These are phyloP conservation scores for Corydoras sp. DNA, from an alignment of 2,113 vertebrate genomes.

Conservation along the genomic window DNA sequence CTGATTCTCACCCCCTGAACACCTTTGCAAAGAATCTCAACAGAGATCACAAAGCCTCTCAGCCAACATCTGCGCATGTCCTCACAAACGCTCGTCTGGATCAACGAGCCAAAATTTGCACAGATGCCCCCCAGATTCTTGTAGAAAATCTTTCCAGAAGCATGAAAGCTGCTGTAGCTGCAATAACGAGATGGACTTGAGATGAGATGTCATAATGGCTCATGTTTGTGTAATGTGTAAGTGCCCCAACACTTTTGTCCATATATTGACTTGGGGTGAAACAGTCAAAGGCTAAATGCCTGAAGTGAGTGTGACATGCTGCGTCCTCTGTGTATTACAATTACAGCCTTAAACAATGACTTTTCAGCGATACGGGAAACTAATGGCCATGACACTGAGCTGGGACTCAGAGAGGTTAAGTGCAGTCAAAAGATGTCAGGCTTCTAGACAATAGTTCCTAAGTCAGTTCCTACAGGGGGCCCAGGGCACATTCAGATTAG, in stretches of 20 bases:
- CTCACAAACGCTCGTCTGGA: too few species aligned
- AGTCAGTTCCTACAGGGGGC: not conserved
- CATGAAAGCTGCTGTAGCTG: too few species aligned
- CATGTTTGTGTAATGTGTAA: too few species aligned
- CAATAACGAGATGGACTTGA: not conserved
- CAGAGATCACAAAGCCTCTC: too few species aligned
- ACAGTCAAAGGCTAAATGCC: not conserved
- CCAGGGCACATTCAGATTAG: not conserved
- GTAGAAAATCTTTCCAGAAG: too few species aligned
- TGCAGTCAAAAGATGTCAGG: not conserved
- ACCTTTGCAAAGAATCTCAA: too few species aligned
- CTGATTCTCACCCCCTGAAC: too few species aligned
- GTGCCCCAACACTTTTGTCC: not conserved
- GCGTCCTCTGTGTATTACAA: not conserved
- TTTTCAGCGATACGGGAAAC: not conserved
- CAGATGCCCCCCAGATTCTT: too few species aligned
- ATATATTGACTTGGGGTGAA: not conserved
- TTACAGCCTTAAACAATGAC: slow-evolving; percentile 5
- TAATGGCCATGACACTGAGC: slow-evolving; percentile 14
- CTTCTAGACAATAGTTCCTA: not conserved
- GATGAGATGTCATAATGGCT: too few species aligned
- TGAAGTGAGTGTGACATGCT: not conserved
- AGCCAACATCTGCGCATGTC: too few species aligned
- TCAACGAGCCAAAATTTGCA: too few species aligned
- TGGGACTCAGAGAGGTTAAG: not conserved